These are phyloP conservation scores for Bagarius yarrelli DNA, from an alignment of 2,113 vertebrate species.

Conservation along the genomic window DNA sequence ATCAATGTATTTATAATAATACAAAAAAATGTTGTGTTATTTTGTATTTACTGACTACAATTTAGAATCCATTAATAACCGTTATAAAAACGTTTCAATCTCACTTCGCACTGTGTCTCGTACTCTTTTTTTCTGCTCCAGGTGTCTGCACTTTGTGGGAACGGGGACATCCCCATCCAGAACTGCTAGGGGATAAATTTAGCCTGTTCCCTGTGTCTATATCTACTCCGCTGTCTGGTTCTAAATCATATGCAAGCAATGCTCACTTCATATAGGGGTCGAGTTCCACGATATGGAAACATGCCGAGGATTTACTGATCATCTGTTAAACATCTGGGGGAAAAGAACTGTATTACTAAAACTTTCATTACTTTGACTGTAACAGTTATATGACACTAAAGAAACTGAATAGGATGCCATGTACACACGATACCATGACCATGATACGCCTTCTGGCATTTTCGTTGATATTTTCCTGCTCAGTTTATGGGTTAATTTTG, in stretches of 20 bases:
- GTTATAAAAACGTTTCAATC: background rate
- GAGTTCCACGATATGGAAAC: background rate
- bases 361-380: background rate
- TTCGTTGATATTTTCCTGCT: background rate
- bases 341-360: background rate
- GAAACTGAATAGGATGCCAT: background rate
- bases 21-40: no score
- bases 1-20: no score
- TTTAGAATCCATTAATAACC: background rate
- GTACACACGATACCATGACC: background rate
- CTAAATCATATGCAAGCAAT: slow-evolving; percentile 1
- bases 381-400: background rate
- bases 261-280: background rate
- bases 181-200: slow-evolving; percentile 18
- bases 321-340: background rate
- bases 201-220: slow-evolving; percentile 29
- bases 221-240: slow-evolving; percentile 1
- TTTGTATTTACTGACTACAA: background rate
- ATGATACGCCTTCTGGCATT: background rate
- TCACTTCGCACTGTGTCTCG: background rate
- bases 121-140: background rate
- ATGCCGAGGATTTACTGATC: background rate
- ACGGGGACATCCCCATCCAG: slow-evolving; percentile 33
- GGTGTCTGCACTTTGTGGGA: slow-evolving; percentile 11
- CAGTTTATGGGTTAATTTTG: background rate